Evolutionary conservation across 2,797 vertebrate genomes (phyloP).

Genomic region (Urocyon cinereoargenteus): DNA sequence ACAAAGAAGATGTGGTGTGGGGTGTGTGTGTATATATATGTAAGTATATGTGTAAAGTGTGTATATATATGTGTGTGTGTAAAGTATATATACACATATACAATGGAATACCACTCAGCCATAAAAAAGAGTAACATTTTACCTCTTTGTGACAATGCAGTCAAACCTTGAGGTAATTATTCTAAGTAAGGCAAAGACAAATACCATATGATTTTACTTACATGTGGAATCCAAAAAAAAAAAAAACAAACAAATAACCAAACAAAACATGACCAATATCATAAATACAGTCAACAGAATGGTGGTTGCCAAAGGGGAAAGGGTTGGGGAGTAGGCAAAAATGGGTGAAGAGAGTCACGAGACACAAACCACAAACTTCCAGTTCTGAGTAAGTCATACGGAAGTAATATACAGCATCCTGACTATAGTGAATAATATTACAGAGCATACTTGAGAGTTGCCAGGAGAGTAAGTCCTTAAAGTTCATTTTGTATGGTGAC

Average conservation of each 20-base stretch:
- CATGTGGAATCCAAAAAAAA: neutral
- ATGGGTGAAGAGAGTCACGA: neutral
- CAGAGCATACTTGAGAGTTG: neutral
- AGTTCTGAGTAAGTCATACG: neutral
- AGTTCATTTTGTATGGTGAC: neutral
- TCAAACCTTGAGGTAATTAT: neutral
- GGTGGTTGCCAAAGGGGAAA: neutral
- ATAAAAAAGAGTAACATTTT: neutral
- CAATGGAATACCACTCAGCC: neutral
- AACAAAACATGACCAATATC: neutral
- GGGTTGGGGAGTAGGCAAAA: neutral
- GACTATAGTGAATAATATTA: neutral
- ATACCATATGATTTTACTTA: neutral
- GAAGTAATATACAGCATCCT: neutral
- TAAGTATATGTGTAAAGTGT: no score
- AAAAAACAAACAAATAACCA: neutral
- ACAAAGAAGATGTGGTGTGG: neutral
- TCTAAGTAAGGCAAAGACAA: neutral
- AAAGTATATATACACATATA: neutral
- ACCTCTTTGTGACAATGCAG: neutral
- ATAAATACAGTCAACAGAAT: neutral
- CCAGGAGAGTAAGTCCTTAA: neutral
- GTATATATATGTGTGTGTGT: no score
- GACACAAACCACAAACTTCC: neutral
- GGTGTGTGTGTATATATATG: neutral